Percentiles rank a stretch among this genome's conserved stretches.
Evolutionary conservation across 2,113 vertebrate genomes (phyloP).

Genomic region (Psophia crepitans): DNA sequence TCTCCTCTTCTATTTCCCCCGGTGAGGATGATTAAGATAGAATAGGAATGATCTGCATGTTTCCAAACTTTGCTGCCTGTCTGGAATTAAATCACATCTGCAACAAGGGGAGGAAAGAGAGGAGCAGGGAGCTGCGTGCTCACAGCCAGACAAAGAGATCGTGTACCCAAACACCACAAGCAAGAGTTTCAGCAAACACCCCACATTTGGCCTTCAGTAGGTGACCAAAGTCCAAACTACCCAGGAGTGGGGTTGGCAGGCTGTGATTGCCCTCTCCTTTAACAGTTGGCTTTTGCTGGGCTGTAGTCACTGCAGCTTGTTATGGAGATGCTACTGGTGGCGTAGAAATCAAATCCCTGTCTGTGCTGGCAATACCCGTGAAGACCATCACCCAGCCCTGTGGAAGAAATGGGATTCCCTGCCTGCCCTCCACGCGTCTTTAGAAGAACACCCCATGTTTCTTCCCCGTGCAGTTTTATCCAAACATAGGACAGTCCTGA

Average conservation of each 20-base stretch:
- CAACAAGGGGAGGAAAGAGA: not conserved
- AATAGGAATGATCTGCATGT: conserved; percentile 44
- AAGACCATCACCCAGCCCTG: not conserved
- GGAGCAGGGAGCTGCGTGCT: not conserved
- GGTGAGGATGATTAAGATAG: conserved; percentile 49
- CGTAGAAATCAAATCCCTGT: not conserved
- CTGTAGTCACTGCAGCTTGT: not conserved
- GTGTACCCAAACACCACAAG: accelerated
- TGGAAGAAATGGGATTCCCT: not conserved
- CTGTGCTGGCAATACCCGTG: not conserved
- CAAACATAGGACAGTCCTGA: not conserved
- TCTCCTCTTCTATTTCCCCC: conserved; percentile 37
- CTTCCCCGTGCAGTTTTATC: not conserved
- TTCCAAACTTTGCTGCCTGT: conserved; percentile 57
- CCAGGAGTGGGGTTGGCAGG: not conserved
- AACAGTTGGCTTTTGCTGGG: accelerated
- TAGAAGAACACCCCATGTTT: accelerated
- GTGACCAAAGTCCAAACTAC: not conserved
- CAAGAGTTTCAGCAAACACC: not conserved
- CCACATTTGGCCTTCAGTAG: not conserved
- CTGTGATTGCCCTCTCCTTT: not conserved
- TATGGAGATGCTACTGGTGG: not conserved
- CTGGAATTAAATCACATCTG: conserved; percentile 41
- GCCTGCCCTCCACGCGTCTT: not conserved
- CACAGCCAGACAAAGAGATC: not conserved